Evolutionary conservation across 2,888 invertebrate genomes (phyloP), one percentile per base, ranked within the genome.

Genomic region (Neria commutata): DNA sequence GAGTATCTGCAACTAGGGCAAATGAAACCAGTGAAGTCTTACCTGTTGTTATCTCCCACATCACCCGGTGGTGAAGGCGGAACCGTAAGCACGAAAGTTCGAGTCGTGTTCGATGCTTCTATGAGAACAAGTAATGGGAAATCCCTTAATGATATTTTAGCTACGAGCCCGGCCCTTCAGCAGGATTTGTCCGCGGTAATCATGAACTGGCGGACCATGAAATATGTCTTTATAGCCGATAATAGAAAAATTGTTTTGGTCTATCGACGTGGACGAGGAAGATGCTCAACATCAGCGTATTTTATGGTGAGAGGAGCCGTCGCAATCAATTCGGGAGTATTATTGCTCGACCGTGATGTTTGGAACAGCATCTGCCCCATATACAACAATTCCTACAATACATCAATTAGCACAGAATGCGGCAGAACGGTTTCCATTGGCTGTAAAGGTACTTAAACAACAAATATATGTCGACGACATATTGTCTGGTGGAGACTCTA

Each of bases 61-160:
- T 19, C 56, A 56, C 17, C 55, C 47, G 16, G 54, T 58, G n/a
- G 17, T 48, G 11, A 53, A 48, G 11, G 40, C 46, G 10, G 21
- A 46, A 10, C 37, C 53, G 14, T 49, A 42, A 48, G 52, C 37
- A 55, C 55, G 23, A 64, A 54, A 49, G 50, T 61, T 3, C 51
- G 64, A 2, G 52, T 63, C 2, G 60, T 64, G 1, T 62, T 62
- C 26, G 59, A 64, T 29, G 62, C 63, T 1, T 67, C 64, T 3
- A 26, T 56, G 29, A 26, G 47, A 29, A 60, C 69, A 89, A 54
- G 56, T 1, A 56, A 60, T 48, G 61, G 63, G 2, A 50, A 54
- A 14, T 57, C 60, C 4, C 51, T 64, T n/a, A 66, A 66, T 33
- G 56, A 64, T 4, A 33, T 62, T 24, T 50, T 65, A 0, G 45